Percentiles rank a stretch among this genome's conserved stretches.
Evolutionary conservation across 2,888 invertebrate species (phyloP).

Genomic region (Agonopterix heracliana): DNA sequence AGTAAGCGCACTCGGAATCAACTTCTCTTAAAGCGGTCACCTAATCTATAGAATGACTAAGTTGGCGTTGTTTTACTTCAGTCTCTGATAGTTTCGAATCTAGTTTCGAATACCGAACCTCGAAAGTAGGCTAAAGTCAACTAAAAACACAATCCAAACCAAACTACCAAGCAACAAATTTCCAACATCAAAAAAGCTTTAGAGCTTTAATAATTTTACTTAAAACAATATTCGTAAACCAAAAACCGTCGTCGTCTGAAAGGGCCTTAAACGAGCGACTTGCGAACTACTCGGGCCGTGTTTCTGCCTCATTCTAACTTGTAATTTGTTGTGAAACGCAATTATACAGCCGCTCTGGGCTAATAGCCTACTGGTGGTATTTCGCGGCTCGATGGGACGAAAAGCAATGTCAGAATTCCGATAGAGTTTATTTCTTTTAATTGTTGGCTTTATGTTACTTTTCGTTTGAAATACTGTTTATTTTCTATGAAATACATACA

Average conservation of each 20-base stretch:
- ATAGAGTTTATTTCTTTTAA: background rate
- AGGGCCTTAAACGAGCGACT: constrained; percentile 6
- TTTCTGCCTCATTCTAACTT: constrained; percentile 57
- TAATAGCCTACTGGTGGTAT: constrained; percentile 30
- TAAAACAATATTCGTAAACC: background rate
- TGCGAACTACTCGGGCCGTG: constrained; percentile 31
- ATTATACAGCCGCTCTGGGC: constrained; percentile 51
- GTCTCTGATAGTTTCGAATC: too few relatives aligned
- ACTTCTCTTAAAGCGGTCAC: too few relatives aligned
- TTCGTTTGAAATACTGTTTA: too few relatives aligned
- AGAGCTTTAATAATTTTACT: too few relatives aligned
- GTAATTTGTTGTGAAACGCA: constrained; percentile 65
- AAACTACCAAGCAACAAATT: background rate
- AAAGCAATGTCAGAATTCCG: background rate
- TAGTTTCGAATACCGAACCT: too few relatives aligned
- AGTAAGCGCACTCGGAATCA: too few relatives aligned
- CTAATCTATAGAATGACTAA: too few relatives aligned
- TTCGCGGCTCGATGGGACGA: constrained; percentile 1
- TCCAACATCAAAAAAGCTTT: too few relatives aligned
- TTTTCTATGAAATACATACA: too few relatives aligned
- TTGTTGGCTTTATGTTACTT: background rate
- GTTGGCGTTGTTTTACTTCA: too few relatives aligned
- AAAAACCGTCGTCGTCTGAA: constrained; percentile 10
- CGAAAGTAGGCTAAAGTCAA: too few relatives aligned
- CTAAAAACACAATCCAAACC: background rate